Percentiles rank a stretch among this genome's conserved stretches.
phyloP scores from a whole-genome alignment of 1,140 invertebrate genomes.

The Rhysida immarginata region DNA sequence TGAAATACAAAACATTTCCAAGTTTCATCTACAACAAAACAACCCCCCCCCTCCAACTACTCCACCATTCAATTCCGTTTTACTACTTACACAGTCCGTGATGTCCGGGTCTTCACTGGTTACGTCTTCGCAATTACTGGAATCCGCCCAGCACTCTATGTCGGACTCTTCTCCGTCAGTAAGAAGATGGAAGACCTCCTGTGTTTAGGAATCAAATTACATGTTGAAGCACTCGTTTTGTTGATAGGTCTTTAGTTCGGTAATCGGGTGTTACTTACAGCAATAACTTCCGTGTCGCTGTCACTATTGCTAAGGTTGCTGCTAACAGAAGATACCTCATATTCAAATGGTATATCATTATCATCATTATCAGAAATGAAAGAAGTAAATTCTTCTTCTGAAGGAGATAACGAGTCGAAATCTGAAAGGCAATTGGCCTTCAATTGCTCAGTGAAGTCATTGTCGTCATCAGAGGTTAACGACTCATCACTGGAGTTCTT shows the following conservation, averaged over 20 bases:
- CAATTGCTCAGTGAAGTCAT: background rate
- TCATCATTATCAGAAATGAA: background rate
- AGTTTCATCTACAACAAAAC: background rate
- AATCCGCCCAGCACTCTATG: conserved; percentile 8
- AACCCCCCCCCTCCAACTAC: no score
- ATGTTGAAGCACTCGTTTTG: no score
- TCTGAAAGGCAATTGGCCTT: no score
- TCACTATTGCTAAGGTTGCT: background rate
- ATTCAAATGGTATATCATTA: background rate
- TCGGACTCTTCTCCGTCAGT: background rate
- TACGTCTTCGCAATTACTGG: background rate
- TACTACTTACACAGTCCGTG: conserved; percentile 2
- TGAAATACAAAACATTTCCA: background rate
- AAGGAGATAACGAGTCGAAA: background rate
- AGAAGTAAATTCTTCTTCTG: background rate
- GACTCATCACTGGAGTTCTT: conserved; percentile 5
- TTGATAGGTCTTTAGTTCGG: no score
- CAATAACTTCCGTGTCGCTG: background rate
- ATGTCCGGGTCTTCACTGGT: conserved; percentile 6
- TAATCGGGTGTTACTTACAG: no score
- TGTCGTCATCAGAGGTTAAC: background rate
- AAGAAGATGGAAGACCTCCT: no score
- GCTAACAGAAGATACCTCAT: background rate
- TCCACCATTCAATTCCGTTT: no score
- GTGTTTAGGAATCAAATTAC: no score